These are phyloP conservation scores for Chromobotia macracanthus DNA, from an alignment of 2,797 vertebrate species.

Conservation along the genomic window DNA sequence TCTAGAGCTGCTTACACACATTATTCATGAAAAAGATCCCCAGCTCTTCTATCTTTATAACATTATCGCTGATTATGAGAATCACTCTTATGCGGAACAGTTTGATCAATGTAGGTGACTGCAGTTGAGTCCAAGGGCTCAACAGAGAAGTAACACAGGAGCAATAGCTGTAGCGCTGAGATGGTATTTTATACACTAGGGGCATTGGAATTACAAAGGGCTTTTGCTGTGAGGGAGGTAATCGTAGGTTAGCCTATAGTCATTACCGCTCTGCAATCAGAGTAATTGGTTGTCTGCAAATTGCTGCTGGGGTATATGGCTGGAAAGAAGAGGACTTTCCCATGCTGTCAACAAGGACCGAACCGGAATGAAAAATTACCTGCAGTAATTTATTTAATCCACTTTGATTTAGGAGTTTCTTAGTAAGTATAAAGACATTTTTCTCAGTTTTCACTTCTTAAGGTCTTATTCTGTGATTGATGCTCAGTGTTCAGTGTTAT, in stretches of 20 bases:
- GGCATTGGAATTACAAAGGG: slow-evolving; percentile 33
- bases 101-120: slow-evolving; percentile 12
- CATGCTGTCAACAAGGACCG: slow-evolving; percentile 9
- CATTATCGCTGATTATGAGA: slow-evolving; percentile 1
- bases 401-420: slow-evolving; percentile 9
- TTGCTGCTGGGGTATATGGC: slow-evolving; percentile 3
- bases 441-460: slow-evolving; percentile 9
- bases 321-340: not conserved
- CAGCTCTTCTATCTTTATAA: not conserved
- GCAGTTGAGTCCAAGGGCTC: not conserved
- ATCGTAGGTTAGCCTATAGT: slow-evolving; percentile 12
- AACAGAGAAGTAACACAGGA: slow-evolving; percentile 20
- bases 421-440: not conserved
- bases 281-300: slow-evolving; percentile 51
- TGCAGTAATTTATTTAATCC: slow-evolving; percentile 1
- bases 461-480: slow-evolving; percentile 9
- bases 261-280: slow-evolving; percentile 35
- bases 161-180: not conserved
- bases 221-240: slow-evolving; percentile 24
- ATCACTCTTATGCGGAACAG: not conserved
- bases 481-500: slow-evolving; percentile 12
- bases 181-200: slow-evolving; percentile 22
- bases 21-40: not conserved
- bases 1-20: not conserved
- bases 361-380: slow-evolving; percentile 18